Evolutionary conservation across 2,888 invertebrate species (phyloP), one percentile per base, ranked within the genome.

Genomic region (Sphaerophoria taeniata): DNA sequence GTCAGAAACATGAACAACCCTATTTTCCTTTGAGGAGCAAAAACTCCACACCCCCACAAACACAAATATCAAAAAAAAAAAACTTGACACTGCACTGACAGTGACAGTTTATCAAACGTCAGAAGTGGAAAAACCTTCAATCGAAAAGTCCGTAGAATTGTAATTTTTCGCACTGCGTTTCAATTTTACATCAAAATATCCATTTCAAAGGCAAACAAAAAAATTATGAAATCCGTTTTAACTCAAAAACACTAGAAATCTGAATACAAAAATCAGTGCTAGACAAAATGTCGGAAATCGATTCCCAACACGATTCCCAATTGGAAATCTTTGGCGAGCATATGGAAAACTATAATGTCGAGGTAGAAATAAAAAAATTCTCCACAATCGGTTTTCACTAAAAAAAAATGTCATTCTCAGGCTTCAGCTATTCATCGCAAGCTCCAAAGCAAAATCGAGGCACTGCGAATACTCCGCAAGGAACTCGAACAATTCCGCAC

Each of bases 391-490:
- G n/a, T n/a, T n/a, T n/a, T n/a, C n/a, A n/a, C n/a, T n/a, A n/a
- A n/a, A n/a, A n/a, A n/a, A n/a, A n/a, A n/a, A n/a, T n/a, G n/a
- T n/a, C 43, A 43, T 63, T 56, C 69, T 7, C 4, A 95, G 95
- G 94, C 94, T 88, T 93, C 94, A 9, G 94, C 94, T 2, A 90
- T 95, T 16, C 94, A 94, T 89, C 94, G 95, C 85, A 97, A 96
- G 91, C 92, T 97, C 34, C 95, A 96, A 89, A 95, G 96, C 89
- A 97, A 97, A 91, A 93, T 95, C 69, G 97, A 97, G 91, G 97
- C 97, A 3, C 91, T 97, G 47, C 92, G 95, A n/a, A 96, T 97
- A 82, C 93, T 97, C 90, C 95, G 95, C 84, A 94, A 94, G 88
- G 96, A 97, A 89, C 91, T 97, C 78, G 96, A 96, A 88, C 95